Base-by-base conservation (phyloP, 2,888 invertebrate species). In the Eilema griseolum region DNA sequence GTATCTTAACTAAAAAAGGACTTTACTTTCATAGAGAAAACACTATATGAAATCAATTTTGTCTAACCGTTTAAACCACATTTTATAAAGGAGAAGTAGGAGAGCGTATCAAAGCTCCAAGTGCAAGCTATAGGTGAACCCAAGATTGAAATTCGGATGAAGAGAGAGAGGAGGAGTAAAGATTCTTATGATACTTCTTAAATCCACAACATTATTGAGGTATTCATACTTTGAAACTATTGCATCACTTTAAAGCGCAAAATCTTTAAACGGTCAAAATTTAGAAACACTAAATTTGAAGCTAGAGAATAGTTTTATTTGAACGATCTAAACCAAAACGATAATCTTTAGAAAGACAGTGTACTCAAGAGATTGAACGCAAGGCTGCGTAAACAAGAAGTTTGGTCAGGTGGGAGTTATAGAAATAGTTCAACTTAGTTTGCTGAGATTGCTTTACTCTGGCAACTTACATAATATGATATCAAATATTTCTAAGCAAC, bases 381-480 rank as follows among this genome's bases (percentile, higher is more conserved):
- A n/a, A 52, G 10, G 3, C 52, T 52, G n/a, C 52, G 52, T 52
- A 52, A 52, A 52, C 52, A 52, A n/a, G 20, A 52, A 52, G 52
- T 52, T 52, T 52, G 1, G 60, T 28, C 60, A 28, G 60, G 60
- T 28, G 14, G 60, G 16, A 60, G 26, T 24, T 28, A 60, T 26
- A 20, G 60, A 14, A 60, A 60, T 28, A 60, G 52, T n/a, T 52
- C n/a, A 52, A 52, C 52, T 52, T 46, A 46, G 46, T 46, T 52
- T n/a, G 20, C 52, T 2, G n/a, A 52, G 20, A 52, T 10, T 52
- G 3, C n/a, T 52, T 52, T n/a, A 46, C 46, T 46, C 52, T n/a
- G n/a, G 0, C 46, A 52, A 52, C n/a, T 52, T n/a, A 52, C n/a
- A n/a, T 52, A 52, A 52, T 52, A 8, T 52, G 52, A n/a, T 52